Evolutionary conservation across 2,888 invertebrate genomes (phyloP).

Genomic region (Tenthredo notha): DNA sequence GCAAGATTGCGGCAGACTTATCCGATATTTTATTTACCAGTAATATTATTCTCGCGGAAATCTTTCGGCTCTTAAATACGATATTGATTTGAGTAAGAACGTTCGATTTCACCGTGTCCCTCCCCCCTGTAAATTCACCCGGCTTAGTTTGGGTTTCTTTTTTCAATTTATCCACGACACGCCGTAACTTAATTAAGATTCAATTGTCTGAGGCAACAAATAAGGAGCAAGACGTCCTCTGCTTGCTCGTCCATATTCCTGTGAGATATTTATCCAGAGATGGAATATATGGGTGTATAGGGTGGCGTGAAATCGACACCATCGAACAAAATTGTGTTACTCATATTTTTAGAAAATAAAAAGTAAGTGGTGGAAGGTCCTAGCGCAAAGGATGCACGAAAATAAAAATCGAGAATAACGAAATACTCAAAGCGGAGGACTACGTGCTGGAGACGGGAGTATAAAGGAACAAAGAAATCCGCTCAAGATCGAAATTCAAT

Average conservation of each 20-base stretch:
- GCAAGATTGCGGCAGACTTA: not conserved
- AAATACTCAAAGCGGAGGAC: not conserved
- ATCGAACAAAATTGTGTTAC: not conserved
- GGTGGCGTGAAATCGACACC: not conserved
- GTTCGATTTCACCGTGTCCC: not conserved
- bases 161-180: constrained; percentile 20
- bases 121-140: not conserved
- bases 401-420: not conserved
- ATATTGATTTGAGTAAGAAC: not conserved
- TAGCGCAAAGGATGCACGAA: not conserved
- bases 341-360: not conserved
- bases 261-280: not conserved
- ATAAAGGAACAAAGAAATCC: constrained; percentile 34
- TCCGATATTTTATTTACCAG: not conserved
- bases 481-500: not conserved
- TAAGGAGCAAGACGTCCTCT: not conserved
- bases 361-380: not conserved
- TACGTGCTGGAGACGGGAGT: not conserved
- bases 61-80: not conserved
- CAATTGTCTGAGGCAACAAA: not conserved
- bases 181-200: constrained; percentile 34
- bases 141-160: not conserved
- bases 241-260: not conserved
- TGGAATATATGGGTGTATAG: not conserved
- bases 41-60: not conserved